Percentiles rank a stretch among this genome's conserved stretches.
phyloP scores from a whole-genome alignment of 2,888 invertebrate genomes.

The Chalcosyrphus nemorum region DNA sequence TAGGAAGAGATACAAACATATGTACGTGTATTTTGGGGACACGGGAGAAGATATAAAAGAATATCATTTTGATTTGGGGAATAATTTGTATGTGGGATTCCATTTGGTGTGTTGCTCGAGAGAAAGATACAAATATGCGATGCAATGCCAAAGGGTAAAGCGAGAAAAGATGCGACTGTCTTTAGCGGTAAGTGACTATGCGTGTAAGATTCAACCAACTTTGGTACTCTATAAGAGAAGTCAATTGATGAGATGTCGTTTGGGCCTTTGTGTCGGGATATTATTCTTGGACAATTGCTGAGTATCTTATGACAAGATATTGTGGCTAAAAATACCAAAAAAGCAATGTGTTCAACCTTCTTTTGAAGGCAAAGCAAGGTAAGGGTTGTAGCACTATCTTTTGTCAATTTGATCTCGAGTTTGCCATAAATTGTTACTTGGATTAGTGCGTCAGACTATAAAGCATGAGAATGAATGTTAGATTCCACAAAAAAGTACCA shows the following conservation, averaged over 20 bases:
- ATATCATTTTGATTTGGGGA: slow-evolving; percentile 55
- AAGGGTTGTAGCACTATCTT: too few relatives aligned
- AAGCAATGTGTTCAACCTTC: too few relatives aligned
- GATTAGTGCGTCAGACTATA: too few relatives aligned
- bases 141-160: slow-evolving; percentile 6
- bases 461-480: too few relatives aligned
- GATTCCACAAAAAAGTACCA: too few relatives aligned
- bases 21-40: slow-evolving; percentile 48
- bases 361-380: too few relatives aligned
- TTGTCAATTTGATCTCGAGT: too few relatives aligned
- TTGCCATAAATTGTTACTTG: too few relatives aligned
- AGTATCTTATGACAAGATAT: slow-evolving; percentile 1
- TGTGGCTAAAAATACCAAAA: too few relatives aligned
- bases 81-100: slow-evolving; percentile 48
- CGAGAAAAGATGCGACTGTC: slow-evolving; percentile 9
- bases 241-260: slow-evolving; percentile 32
- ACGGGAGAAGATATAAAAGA: slow-evolving; percentile 27
- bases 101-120: slow-evolving; percentile 10
- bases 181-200: slow-evolving; percentile 47
- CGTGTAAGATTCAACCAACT: not conserved
- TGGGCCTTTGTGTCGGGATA: not conserved
- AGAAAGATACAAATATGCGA: slow-evolving; percentile 14
- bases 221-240: not conserved
- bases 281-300: slow-evolving; percentile 22
- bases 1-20: not conserved